Evolutionary conservation across 2,888 invertebrate species (phyloP).

Genomic region (Napeogenes sylphis): DNA sequence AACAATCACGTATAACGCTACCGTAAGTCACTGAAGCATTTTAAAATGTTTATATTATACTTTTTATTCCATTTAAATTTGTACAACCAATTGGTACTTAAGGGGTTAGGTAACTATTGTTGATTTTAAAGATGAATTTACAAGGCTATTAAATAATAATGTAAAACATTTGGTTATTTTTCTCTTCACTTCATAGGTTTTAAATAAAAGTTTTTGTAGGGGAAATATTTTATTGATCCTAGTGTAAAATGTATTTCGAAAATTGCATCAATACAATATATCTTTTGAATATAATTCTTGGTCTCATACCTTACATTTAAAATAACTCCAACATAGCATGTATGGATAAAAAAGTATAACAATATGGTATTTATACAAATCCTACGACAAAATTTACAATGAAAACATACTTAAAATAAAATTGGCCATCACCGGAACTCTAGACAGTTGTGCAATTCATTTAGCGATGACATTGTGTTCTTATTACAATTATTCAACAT

Average conservation of each 20-base stretch:
- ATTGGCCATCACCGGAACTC: constrained; percentile 26
- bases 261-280: constrained; percentile 74
- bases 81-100: constrained; percentile 16
- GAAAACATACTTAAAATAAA: constrained; percentile 24
- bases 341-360: constrained; percentile 63
- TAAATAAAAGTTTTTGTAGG: constrained; percentile 54
- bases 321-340: constrained; percentile 60
- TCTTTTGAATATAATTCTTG: constrained; percentile 73
- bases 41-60: constrained; percentile 18
- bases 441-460: constrained; percentile 26
- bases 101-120: constrained; percentile 15
- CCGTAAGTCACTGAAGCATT: constrained; percentile 14
- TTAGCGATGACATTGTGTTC: constrained; percentile 9
- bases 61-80: constrained; percentile 21
- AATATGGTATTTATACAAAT: constrained; percentile 60
- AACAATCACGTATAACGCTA: background rate
- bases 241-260: constrained; percentile 76
- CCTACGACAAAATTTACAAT: constrained; percentile 60
- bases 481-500: constrained; percentile 3
- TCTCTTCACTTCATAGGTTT: constrained; percentile 2
- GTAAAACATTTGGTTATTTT: background rate
- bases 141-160: constrained; percentile 12
- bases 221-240: constrained; percentile 77
- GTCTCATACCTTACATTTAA: constrained; percentile 70
- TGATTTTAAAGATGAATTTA: constrained; percentile 18